Evolutionary conservation across 2,113 vertebrate species (phyloP), one percentile per base, ranked within the genome.

Genomic region (Hippocampus abdominalis): DNA sequence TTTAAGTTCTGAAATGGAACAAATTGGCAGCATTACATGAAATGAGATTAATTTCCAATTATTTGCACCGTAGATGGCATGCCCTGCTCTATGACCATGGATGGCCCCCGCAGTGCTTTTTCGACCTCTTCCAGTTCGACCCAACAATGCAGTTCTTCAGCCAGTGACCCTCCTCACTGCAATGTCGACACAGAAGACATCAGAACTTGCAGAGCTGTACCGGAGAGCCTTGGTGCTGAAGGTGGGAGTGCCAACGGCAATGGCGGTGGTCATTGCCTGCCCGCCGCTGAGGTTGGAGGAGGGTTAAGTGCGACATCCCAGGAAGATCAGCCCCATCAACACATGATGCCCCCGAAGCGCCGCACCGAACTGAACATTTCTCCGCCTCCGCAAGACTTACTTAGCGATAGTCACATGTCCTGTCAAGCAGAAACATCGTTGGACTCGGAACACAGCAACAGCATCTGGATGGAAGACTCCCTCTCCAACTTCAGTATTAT

Each of bases 401-500:
- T 99, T 71, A 96, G 98, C 86, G 95, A 97, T 90, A 99, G 97
- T 89, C 90, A 76, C 82, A 98, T 97, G 96, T 98, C 97, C 84
- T 99, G 96, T 92, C 96, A 97, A 89, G 95, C 96, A 87, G 96
- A 96, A 81, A 86, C 91, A 21, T 90, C 92, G 78, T 92, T 86
- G 84, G 96, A 98, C 85, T 98, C 96, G 16, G 97, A 99, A 75
- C 97, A 98, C 89, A 99, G 97, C 91, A 94, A 91, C 94, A 98
- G 93, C 92, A 96, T 99, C 87, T 99, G 97, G 97, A 95, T 96
- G 90, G 97, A 99, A 75, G 97, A 98, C 90, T 98, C 97, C 32
- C 91, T 94, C 84, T 98, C 97, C 80, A 99, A 98, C 94, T 98
- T 98, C 90, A 99, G 97, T 89, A 92, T 96, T 84, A 94, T 96